A percentile compares a stretch with the other conserved stretches of the same genome.
Conservation (phyloP, 2,113 vertebrate species). For the Scytalopus superciliaris region DNA sequence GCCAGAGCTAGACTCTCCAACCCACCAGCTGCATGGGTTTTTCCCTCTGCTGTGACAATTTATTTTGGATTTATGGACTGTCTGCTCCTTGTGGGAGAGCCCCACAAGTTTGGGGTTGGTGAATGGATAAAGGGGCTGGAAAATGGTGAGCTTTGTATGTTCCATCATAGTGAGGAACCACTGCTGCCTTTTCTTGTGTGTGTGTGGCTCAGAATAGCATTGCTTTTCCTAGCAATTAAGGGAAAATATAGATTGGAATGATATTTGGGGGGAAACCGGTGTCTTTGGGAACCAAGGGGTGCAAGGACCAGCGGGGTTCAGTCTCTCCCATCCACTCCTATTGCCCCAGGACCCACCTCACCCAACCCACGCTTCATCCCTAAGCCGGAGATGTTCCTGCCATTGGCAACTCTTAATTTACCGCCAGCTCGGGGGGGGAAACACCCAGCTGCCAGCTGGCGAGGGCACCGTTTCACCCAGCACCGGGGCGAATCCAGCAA, state of each 20-base stretch:
- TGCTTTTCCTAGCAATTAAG: background rate
- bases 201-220: background rate
- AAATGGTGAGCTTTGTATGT: background rate
- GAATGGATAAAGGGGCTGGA: fast-evolving
- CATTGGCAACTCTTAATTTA: background rate
- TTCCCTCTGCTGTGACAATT: background rate
- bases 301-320: background rate
- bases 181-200: background rate
- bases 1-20: background rate
- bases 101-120: too few species aligned
- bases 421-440: background rate
- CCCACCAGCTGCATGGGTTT: background rate
- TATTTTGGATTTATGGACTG: background rate
- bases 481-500: background rate
- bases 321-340: background rate
- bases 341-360: background rate
- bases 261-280: background rate
- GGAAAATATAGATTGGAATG: background rate
- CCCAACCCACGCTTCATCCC: background rate
- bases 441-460: background rate
- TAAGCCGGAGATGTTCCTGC: background rate
- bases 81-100: background rate
- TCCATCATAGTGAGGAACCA: background rate
- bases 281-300: background rate
- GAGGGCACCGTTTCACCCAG: background rate